These are phyloP conservation scores for Ceratosolen fusciceps DNA, from an alignment of 1,140 invertebrate genomes.

Conservation along the genomic window DNA sequence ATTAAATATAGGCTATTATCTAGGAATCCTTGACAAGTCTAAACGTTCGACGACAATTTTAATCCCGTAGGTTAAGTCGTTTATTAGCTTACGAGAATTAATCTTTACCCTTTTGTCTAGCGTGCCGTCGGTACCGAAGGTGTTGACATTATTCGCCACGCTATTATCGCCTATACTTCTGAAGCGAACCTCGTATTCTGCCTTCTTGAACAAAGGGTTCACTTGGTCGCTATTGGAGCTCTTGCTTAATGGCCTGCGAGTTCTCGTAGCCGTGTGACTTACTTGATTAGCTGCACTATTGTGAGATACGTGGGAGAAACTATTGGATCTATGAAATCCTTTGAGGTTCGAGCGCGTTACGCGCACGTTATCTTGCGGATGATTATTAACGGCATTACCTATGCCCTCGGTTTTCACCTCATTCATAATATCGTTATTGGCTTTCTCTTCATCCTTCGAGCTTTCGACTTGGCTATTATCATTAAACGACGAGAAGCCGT, in stretches of 20 bases:
- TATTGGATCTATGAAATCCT: constrained; percentile 4
- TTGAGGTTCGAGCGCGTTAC: constrained; percentile 36
- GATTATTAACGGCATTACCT: background rate
- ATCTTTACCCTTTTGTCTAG: constrained; percentile 49
- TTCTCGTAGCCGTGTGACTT: background rate
- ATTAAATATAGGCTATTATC: constrained; percentile 42
- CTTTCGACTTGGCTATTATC: constrained; percentile 7
- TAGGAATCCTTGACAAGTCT: constrained; percentile 55
- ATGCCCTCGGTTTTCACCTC: constrained; percentile 18
- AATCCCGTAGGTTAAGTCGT: constrained; percentile 63
- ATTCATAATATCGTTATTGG: background rate
- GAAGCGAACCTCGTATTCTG: constrained; percentile 26
- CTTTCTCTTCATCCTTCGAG: background rate
- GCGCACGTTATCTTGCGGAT: constrained; percentile 14
- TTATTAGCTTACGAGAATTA: constrained; percentile 65
- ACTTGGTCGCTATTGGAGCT: background rate
- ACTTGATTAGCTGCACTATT: background rate
- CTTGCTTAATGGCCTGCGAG: background rate
- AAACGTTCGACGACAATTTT: constrained; percentile 64
- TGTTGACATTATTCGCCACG: constrained; percentile 11
- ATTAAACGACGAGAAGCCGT: constrained; percentile 10
- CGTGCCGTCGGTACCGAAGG: constrained; percentile 9
- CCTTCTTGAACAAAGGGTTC: constrained; percentile 4
- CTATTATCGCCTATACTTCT: constrained; percentile 25
- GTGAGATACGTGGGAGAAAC: background rate